These are phyloP conservation scores for Nomada lathburiana DNA, from an alignment of 2,888 invertebrate genomes.

Conservation along the genomic window DNA sequence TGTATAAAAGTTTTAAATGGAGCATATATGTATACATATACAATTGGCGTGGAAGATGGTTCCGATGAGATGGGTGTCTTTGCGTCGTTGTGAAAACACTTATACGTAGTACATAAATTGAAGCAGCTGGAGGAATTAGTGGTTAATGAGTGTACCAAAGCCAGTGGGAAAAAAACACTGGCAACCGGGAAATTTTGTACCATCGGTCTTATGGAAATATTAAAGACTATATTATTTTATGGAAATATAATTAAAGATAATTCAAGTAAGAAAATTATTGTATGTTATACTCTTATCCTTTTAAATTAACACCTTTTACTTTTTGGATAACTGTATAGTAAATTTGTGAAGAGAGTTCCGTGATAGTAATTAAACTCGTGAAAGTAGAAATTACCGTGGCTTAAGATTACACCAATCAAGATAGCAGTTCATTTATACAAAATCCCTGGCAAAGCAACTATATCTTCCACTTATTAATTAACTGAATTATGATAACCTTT, in stretches of 20 bases:
- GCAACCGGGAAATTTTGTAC: neutral
- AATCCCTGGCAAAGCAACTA: too few relatives aligned
- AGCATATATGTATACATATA: neutral
- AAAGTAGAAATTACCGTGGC: too few relatives aligned
- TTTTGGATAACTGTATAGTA: too few relatives aligned
- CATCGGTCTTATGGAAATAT: neutral
- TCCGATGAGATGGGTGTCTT: neutral
- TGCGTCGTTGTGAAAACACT: neutral
- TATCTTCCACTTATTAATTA: too few relatives aligned
- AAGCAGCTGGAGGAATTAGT: constrained; percentile 1
- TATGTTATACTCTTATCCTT: too few relatives aligned
- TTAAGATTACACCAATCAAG: too few relatives aligned
- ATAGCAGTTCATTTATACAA: too few relatives aligned
- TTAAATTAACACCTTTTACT: too few relatives aligned
- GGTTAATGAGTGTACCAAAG: neutral
- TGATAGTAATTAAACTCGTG: too few relatives aligned
- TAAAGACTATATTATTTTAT: neutral
- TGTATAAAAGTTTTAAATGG: neutral
- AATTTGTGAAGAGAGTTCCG: too few relatives aligned
- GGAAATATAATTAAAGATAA: neutral
- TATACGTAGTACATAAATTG: neutral
- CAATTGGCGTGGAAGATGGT: neutral
- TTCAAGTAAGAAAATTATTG: neutral
- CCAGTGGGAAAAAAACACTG: neutral
- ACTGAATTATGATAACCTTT: too few relatives aligned